Evolutionary conservation across 2,888 invertebrate species (phyloP).

Genomic region (Dryomyza anilis): DNA sequence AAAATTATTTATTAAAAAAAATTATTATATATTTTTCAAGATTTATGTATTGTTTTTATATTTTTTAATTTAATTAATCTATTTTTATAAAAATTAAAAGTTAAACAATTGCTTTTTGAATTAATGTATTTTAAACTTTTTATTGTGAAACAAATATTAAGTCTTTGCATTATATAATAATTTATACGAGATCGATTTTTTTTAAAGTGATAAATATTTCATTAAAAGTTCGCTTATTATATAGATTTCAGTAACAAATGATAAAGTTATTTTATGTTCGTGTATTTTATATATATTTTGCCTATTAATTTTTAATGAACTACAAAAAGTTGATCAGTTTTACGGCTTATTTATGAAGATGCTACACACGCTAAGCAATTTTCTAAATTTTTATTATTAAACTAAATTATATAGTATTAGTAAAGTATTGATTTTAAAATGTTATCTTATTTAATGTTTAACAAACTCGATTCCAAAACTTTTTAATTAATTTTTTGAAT

Average conservation of each 20-base stretch:
- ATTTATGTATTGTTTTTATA: background rate
- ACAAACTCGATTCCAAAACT: no score
- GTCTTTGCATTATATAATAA: background rate
- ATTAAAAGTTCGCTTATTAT: no score
- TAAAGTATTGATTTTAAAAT: no score
- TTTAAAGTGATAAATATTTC: no score
- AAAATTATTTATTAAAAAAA: background rate
- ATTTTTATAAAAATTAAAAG: background rate
- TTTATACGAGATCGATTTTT: background rate
- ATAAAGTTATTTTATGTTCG: background rate
- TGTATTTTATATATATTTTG: no score
- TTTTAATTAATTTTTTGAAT: no score
- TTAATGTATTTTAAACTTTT: background rate
- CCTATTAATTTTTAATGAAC: background rate
- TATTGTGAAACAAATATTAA: background rate
- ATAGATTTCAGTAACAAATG: background rate
- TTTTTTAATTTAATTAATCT: background rate
- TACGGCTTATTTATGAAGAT: background rate
- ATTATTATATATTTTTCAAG: background rate
- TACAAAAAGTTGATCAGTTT: background rate
- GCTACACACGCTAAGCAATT: no score
- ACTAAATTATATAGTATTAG: no score
- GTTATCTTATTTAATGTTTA: no score
- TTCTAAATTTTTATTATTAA: no score
- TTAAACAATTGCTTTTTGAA: background rate